Evolutionary conservation across 92 coral and sea anemone species (phyloP).

Genomic region (Porites divaricata): DNA sequence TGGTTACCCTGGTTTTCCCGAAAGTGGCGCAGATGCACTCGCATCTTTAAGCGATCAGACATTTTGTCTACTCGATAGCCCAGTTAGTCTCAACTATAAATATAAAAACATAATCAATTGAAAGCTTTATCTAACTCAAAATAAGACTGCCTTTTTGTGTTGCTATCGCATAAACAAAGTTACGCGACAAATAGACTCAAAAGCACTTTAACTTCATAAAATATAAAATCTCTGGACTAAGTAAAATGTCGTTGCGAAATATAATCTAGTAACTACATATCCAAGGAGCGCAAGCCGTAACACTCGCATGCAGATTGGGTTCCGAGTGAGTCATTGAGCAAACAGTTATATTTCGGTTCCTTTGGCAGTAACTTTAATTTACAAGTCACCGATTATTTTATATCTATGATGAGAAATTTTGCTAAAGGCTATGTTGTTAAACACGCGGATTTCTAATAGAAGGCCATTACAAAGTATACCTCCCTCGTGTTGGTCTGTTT

Average conservation of each 20-base stretch:
- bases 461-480: conserved; percentile 21
- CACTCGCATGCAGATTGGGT: neutral
- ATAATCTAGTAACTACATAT: conserved; percentile 4
- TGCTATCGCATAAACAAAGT: neutral
- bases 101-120: neutral
- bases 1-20: neutral
- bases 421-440: neutral
- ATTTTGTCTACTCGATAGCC: conserved; percentile 11
- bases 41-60: neutral
- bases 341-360: neutral
- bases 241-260: conserved; percentile 23
- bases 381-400: neutral
- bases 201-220: neutral
- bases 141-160: conserved; percentile 9
- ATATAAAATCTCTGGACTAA: neutral
- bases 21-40: neutral
- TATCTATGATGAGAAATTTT: neutral
- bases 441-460: neutral
- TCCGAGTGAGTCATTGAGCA: neutral
- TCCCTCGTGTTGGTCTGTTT: conserved; percentile 38
- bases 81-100: neutral
- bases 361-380: neutral
- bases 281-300: neutral
- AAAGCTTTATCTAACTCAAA: neutral
- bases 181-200: neutral